Conservation (phyloP, 2,888 invertebrate species). For the Brassicogethes aeneus region DNA sequence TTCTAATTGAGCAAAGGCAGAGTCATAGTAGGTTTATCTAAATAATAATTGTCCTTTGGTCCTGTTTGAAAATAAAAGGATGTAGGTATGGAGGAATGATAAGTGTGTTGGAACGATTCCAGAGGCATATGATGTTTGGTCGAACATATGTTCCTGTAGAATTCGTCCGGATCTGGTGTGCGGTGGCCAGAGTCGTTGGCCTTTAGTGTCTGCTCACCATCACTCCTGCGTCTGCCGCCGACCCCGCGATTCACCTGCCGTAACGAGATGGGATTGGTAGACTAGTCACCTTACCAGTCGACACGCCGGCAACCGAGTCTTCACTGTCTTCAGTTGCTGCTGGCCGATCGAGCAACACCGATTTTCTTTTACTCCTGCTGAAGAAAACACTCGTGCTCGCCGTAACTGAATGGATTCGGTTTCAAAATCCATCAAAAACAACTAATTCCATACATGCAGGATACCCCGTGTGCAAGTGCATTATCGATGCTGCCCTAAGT, state of each 20-base stretch:
- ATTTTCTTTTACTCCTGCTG: constrained; percentile 8
- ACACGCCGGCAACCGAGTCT: constrained; percentile 19
- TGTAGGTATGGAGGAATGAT: too few species aligned
- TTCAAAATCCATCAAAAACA: constrained; percentile 5
- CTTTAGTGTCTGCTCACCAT: constrained; percentile 32
- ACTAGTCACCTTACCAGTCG: constrained; percentile 31
- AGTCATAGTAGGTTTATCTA: too few species aligned
- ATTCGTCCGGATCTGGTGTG: constrained; percentile 30
- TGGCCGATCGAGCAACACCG: constrained; percentile 25
- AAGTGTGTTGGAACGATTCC: too few species aligned
- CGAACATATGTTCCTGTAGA: constrained; percentile 26
- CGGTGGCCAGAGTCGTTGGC: constrained; percentile 34
- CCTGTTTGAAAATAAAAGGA: too few species aligned
- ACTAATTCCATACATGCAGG: constrained; percentile 1
- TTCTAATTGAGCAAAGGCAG: too few species aligned
- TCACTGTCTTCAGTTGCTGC: constrained; percentile 26
- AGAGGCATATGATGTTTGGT: constrained; percentile 10
- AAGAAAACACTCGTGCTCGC: constrained; percentile 2
- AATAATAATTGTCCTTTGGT: too few species aligned
- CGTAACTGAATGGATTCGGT: neutral
- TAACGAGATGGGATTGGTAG: constrained; percentile 34
- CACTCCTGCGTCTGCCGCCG: constrained; percentile 20
- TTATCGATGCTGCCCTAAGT: constrained; percentile 8
- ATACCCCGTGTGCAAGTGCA: constrained; percentile 1
- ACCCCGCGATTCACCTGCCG: constrained; percentile 33